A percentile compares a stretch with the other conserved stretches of the same genome.
Evolutionary conservation across 1,140 invertebrate genomes (phyloP).

Genomic region (roundworm (Caenorhabditis elegans)): WBcel235 BX284605.5:14742501-14743000

Average conservation of each 20-base stretch:
- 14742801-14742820: background rate
- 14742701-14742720: background rate
- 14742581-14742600: too few species aligned
- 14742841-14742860: too few species aligned
- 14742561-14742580: background rate
- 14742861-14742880: too few species aligned
- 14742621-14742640: too few species aligned
- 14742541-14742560: too few species aligned
- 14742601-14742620: too few species aligned
- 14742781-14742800: too few species aligned
- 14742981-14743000: background rate
- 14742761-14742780: too few species aligned
- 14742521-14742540: too few species aligned
- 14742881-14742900: background rate
- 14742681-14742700: background rate
- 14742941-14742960: background rate
- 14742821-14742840: too few species aligned
- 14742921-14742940: background rate
- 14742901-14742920: background rate
- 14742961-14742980: background rate
- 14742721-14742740: background rate
- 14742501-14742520: background rate
- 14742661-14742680: background rate
- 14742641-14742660: too few species aligned
- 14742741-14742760: too few species aligned